Evolutionary conservation across 2,113 vertebrate genomes (phyloP).

Genomic region (Rafetus swinhoei): DNA sequence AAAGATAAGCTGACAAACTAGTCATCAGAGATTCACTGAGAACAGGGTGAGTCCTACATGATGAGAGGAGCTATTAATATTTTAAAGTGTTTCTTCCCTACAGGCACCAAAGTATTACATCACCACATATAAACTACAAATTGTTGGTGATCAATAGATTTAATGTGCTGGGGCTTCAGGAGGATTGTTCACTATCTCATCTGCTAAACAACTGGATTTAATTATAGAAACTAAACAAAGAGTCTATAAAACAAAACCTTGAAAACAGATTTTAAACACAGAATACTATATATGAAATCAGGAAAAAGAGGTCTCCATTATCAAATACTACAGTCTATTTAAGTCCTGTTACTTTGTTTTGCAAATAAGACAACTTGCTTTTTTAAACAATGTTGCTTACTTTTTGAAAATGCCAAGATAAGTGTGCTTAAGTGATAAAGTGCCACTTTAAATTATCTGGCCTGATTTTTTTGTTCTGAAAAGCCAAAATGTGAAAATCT

Average conservation of each 20-base stretch:
- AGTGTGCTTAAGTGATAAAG: not conserved
- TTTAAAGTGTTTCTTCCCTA: conserved; percentile 63
- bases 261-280: not conserved
- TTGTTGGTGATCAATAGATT: conserved; percentile 56
- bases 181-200: conserved; percentile 25
- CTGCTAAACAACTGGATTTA: not conserved
- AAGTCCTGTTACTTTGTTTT: conserved; percentile 3
- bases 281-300: not conserved
- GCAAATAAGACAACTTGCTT: not conserved
- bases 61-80: conserved; percentile 68
- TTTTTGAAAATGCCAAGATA: not conserved
- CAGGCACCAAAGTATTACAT: conserved; percentile 53
- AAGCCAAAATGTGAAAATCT: conserved; percentile 57
- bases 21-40: conserved; percentile 3
- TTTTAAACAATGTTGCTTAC: not conserved
- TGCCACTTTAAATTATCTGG: not conserved
- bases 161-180: not conserved
- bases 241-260: not conserved
- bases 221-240: conserved; percentile 60
- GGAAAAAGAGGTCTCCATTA: not conserved
- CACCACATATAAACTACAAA: conserved; percentile 10
- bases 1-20: conserved; percentile 43
- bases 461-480: conserved; percentile 55
- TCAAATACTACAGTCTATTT: fast-evolving
- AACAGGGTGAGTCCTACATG: conserved; percentile 27